These are phyloP conservation scores for Metellina segmentata DNA, from an alignment of 2,888 invertebrate genomes.

Conservation along the genomic window DNA sequence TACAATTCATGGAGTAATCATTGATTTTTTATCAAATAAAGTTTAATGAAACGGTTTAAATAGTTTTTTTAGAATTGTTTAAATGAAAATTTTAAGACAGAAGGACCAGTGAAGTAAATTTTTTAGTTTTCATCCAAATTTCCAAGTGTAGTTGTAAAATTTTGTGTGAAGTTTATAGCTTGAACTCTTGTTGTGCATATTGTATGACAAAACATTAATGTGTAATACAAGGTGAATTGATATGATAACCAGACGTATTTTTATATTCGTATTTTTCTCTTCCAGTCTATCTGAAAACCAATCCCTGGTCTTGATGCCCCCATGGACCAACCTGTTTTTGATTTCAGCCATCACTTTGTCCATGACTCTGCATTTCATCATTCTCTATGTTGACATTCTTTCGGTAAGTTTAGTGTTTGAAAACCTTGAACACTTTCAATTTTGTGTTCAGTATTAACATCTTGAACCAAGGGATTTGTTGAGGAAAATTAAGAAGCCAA, in stretches of 20 bases:
- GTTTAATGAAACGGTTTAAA: too few relatives aligned
- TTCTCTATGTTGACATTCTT: constrained; percentile 98
- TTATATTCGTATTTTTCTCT: constrained; percentile 61
- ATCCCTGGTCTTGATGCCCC: constrained; percentile 98
- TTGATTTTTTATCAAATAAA: too few relatives aligned
- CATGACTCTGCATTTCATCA: constrained; percentile 99
- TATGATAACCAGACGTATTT: neutral
- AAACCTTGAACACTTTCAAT: neutral
- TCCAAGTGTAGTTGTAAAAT: too few relatives aligned
- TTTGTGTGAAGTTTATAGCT: neutral
- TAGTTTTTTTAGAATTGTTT: too few relatives aligned
- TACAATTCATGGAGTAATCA: too few relatives aligned
- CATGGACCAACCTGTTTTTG: constrained; percentile 99
- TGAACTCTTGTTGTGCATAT: neutral
- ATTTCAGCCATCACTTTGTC: constrained; percentile 99
- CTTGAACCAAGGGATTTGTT: neutral
- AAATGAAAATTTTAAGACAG: too few relatives aligned
- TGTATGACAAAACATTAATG: neutral
- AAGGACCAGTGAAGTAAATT: too few relatives aligned
- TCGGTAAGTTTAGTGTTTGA: constrained; percentile 87
- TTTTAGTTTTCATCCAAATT: too few relatives aligned
- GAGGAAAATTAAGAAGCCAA: neutral
- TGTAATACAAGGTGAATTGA: neutral
- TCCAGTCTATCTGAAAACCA: constrained; percentile 99
- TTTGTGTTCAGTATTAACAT: neutral